Base-by-base conservation (phyloP, 2,888 invertebrate genomes). In the Lysandra coridon region DNA sequence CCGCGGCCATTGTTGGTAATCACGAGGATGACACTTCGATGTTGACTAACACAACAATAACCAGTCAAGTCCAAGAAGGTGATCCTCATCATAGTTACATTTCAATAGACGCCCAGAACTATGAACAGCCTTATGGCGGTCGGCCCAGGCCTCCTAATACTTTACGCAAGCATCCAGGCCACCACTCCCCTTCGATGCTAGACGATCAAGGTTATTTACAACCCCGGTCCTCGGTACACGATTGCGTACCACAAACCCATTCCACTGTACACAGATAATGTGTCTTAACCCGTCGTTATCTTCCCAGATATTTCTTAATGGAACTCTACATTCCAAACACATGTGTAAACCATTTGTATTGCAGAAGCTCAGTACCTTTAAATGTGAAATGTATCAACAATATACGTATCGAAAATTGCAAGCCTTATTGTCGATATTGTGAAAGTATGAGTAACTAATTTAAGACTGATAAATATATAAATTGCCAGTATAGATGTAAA, bases 81-180 rank as follows among this genome's bases (percentile, higher is more conserved):
- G 96, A 96, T 85, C 91, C 96, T 84, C 96, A 96, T 85, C 96
- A 96, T 85, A 96, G 96, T 90, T 96, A 96, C 88, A 96, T 96
- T 86, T 96, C 96, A 80, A 96, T 96, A 83, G 96, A 96, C 84
- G 92, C 95, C 82, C 95, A 95, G 86, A 95, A 94, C 85, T 95
- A 95, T 82, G 95, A 95, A 82, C 94, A 94, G 83, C 93, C 95
- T 40, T 94, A 94, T 83, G 88, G 91, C 79, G 92, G 94, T 80
- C 88, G 95, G 78, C 91, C 92, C 79, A 91, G 94, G 86, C 93
- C 94, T 82, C 91, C 93, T 85, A 91, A 92, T 84, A 91, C 93
- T 78, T 87, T 94, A 81, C 91, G 93, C 84, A 94, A 94, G 87
- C 92, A 92, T 82, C 90, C 91, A 84, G 89, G 88, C 49, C 92